Conservation (phyloP, 2,797 vertebrate species). For the Balearica regulorum region DNA sequence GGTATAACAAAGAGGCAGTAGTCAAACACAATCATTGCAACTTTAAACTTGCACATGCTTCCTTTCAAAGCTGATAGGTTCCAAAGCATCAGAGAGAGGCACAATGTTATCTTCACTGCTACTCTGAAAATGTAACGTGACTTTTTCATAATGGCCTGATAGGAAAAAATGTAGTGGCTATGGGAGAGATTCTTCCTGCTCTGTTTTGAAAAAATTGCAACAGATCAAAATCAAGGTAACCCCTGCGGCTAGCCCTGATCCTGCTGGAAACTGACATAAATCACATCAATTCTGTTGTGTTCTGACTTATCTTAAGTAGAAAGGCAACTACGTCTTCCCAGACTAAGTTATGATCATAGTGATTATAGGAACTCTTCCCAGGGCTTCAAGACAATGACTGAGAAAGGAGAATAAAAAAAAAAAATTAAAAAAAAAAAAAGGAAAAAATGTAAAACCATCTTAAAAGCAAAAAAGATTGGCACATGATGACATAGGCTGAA, state of each 20-base stretch:
- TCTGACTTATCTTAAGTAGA: neutral
- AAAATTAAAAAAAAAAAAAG: neutral
- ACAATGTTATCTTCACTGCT: conserved; percentile 33
- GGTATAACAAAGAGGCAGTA: neutral
- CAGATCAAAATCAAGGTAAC: conserved; percentile 5
- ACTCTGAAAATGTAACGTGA: conserved; percentile 9
- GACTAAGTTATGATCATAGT: neutral
- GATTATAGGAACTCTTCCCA: neutral
- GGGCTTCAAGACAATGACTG: neutral
- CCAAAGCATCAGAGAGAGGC: neutral
- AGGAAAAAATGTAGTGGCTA: neutral
- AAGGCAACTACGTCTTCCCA: neutral
- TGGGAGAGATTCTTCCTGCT: neutral
- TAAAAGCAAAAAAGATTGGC: neutral
- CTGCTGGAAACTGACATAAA: neutral
- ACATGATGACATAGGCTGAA: neutral
- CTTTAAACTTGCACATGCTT: conserved; percentile 18
- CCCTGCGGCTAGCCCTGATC: neutral
- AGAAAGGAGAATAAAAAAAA: neutral
- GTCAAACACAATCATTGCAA: neutral
- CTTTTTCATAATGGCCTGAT: neutral
- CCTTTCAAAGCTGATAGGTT: conserved; percentile 44
- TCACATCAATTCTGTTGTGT: neutral
- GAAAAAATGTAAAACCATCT: neutral
- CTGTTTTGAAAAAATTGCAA: neutral